Base-by-base conservation (phyloP, 2,113 vertebrate genomes). In the Sinocyclocheilus anshuiensis region DNA sequence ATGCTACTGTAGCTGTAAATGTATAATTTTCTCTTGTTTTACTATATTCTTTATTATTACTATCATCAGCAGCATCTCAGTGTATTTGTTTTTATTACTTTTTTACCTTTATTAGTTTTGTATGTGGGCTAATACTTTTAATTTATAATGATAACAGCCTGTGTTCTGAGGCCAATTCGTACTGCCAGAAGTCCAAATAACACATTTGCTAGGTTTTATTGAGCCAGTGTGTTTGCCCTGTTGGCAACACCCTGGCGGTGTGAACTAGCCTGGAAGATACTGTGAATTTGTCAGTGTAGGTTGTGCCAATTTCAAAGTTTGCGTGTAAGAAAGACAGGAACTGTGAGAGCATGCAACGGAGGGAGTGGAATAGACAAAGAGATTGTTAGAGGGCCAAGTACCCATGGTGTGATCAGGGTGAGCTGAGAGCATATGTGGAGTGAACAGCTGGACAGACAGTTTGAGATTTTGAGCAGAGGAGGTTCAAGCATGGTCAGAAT, bases 361-460 rank as follows among this genome's bases (percentile, higher is more conserved):
- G 63, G 3, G 20, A 45, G 53, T 4, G 6, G 11, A 45, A 79
- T 33, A 79, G 18, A 61, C 24, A 63, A 16, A 59, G 48, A n/a
- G 42, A 59, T 71, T 83, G 86, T 83, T 57, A 77, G 39, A 77
- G 12, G 24, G 67, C 83, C 78, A 84, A 57, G 77, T n/a, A 76
- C 78, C 36, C 22, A 63, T 82, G 80, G 86, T 67, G 48, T 20
- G 33, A 53, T 57, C 84, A 72, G 45, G 11, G 48, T 77, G 11
- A 81, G 67, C 55, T 74, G 77, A 81, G 69, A 86, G 39, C 63
- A 33, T 74, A 45, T 86, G 85, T 59, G 36, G 20, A 82, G 77
- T 39, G 67, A 81, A 86, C 87, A 88, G 87, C 87, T 86, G 87
- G 61, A 78, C 45, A 42, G 59, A 65, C 53, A 76, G 69, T 86